Base-by-base conservation (phyloP, 2,888 invertebrate genomes). In the Pollenia angustigena region DNA sequence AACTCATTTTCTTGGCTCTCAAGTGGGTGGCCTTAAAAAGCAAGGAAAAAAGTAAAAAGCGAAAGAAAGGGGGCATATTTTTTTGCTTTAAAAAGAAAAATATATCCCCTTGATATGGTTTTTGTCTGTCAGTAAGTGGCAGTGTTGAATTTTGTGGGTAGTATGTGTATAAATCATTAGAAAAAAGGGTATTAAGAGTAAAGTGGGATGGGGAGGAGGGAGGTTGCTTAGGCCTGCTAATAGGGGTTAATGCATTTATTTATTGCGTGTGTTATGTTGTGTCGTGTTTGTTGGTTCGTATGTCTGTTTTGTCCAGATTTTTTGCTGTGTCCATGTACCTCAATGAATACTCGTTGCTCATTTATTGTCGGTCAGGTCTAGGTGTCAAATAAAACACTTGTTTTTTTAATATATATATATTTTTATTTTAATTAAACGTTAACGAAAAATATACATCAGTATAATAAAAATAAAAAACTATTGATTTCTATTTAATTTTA, bases 301-400 rank as follows among this genome's bases (percentile, higher is more conserved):
- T 0, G 18, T 76, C 80, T 71, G 69, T 64, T 75, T 71, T 84
- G 32, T 56, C n/a, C 54, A 18, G 11, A 18, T 79, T 68, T 50
- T 64, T 18, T 42, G 16, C 23, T 52, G 79, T 60, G 66, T 46
- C 64, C 78, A 62, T 76, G 82, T 23, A 23, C 44, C 50, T 66
- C 40, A 23, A 42, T 75, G 72, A 68, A 54, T 72, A 72, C 16
- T 74, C 52, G 82, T 58, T 81, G 66, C 52, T 80, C 82, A 75
- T 71, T 84, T 79, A 58, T 74, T 66, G 56, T 60, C 78, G 60
- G 44, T 60, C 79, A 74, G 84, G 72, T 74, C 68, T 58, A 74
- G 72, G 79, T 84, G 79, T 54, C 72, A 84, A 74, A 60, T 84
- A 74, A 84, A 68, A 79, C 52, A 62, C 74, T 68, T 68, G 32